A percentile compares a stretch with the other conserved stretches of the same genome.
Evolutionary conservation across 1,140 invertebrate species (phyloP).

Genomic region (Bursaphelenchus mucronatus): DNA sequence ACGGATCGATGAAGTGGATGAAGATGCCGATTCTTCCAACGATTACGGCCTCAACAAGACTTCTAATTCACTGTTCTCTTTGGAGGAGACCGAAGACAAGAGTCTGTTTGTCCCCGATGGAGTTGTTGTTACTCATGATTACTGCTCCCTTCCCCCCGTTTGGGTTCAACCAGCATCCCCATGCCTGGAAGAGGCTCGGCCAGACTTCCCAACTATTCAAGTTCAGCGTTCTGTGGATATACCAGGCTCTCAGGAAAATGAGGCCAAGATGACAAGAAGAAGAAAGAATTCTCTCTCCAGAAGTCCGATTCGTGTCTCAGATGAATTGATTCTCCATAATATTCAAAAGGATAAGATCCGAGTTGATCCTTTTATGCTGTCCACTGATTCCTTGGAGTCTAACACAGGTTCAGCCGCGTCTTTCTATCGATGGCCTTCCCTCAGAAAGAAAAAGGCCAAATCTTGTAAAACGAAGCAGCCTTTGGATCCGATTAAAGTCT

Average conservation of each 20-base stretch:
- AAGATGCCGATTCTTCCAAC: not conserved
- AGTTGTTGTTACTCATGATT: too few relatives aligned
- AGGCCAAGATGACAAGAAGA: not conserved
- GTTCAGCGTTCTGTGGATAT: not conserved
- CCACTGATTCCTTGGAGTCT: too few relatives aligned
- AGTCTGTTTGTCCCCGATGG: too few relatives aligned
- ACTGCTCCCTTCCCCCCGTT: too few relatives aligned
- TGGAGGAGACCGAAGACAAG: too few relatives aligned
- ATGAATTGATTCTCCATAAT: constrained; percentile 18
- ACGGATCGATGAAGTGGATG: not conserved
- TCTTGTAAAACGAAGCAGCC: not conserved
- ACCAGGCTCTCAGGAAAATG: not conserved
- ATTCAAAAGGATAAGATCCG: too few relatives aligned
- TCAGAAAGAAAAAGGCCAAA: not conserved
- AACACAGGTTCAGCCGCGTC: too few relatives aligned
- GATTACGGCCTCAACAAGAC: too few relatives aligned
- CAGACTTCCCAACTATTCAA: not conserved
- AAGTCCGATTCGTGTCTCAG: constrained; percentile 9
- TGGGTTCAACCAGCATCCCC: constrained; percentile 9
- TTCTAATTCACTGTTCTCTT: too few relatives aligned
- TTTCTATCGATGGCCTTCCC: too few relatives aligned
- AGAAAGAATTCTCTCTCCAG: constrained; percentile 3
- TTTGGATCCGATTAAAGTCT: too few relatives aligned
- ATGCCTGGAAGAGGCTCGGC: not conserved
- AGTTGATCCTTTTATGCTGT: too few relatives aligned